These are phyloP conservation scores for Cricetomys ansorgei DNA, from an alignment of 2,113 vertebrate genomes.

Conservation along the genomic window DNA sequence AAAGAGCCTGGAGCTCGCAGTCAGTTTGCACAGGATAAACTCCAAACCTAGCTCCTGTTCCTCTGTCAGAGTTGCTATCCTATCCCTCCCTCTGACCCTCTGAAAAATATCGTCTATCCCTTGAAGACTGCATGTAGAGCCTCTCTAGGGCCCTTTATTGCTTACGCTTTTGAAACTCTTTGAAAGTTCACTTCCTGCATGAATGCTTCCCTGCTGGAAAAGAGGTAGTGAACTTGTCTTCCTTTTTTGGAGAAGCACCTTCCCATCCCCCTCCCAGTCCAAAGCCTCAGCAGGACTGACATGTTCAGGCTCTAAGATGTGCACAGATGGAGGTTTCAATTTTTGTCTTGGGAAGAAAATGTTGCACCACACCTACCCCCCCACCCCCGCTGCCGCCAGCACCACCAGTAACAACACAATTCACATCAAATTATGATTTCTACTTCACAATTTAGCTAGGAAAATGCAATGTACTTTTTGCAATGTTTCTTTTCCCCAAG, in stretches of 20 bases:
- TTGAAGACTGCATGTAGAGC: conserved; percentile 36
- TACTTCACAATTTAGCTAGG: background rate
- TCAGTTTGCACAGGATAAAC: background rate
- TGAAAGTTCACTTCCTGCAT: conserved; percentile 68
- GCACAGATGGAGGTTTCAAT: background rate
- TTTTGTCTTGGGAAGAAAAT: conserved; percentile 1
- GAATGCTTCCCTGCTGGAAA: conserved; percentile 27
- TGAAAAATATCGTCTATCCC: conserved; percentile 56
- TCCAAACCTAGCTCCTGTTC: background rate
- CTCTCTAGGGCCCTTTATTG: conserved; percentile 62
- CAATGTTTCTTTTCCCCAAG: background rate
- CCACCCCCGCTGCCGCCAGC: background rate
- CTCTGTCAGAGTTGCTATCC: background rate
- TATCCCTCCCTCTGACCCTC: background rate
- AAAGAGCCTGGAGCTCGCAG: background rate
- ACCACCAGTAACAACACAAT: too few relatives aligned
- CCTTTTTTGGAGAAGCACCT: background rate
- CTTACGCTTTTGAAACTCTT: conserved; percentile 65
- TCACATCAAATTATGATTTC: background rate
- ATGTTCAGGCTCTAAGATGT: background rate
- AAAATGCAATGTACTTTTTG: background rate
- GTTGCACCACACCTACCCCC: background rate
- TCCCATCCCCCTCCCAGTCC: background rate
- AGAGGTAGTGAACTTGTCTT: conserved; percentile 57
- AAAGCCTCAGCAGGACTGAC: background rate